Evolutionary conservation across 1,140 invertebrate species (phyloP), one percentile per base, ranked within the genome.

Genomic region (Megathymus violae): DNA sequence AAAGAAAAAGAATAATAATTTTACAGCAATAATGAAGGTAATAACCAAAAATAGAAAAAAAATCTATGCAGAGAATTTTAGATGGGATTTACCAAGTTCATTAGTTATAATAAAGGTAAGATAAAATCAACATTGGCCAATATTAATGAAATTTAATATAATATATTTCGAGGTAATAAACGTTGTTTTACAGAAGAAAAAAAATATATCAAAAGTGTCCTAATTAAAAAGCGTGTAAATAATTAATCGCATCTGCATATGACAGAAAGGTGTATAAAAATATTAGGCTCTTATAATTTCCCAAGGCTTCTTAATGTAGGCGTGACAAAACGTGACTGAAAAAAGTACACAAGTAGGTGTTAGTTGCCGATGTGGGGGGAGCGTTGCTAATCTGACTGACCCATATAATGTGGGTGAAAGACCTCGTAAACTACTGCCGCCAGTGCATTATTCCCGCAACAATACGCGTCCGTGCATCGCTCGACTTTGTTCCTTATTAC

Each of bases 381-480:
- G 71, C 80, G 71, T 80, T 78, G 77, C 84, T 88, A 90, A 88
- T 89, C 85, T 88, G 80, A 81, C 84, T 90, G 88, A 90, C 88
- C 88, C 76, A 90, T 90, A 90, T 88, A 80, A 74, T 80, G 76
- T 80, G 79, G 81, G 85, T 88, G 88, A 90, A 88, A 88, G 85
- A 90, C 88, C 88, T 88, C 85, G 79, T 90, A 85, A 90, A 90
- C 82, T 84, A 88, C 79, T 83, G 75, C 81, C 71, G 79, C 76
- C 73, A 76, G 80, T 84, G 85, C 83, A 88, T 76, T 78, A 81
- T 81, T 80, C 75, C 78, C 66, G 78, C 78, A 80, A 84, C 73
- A 80, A 79, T 60, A 60, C 74, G 76, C 68, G 47, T 51, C 62
- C 64, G 62, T 69, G 52, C 47, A 60, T 63, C 51, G 80, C 60